Base-by-base conservation (phyloP, 1,140 invertebrate genomes). In the Drosophila lowei region DNA sequence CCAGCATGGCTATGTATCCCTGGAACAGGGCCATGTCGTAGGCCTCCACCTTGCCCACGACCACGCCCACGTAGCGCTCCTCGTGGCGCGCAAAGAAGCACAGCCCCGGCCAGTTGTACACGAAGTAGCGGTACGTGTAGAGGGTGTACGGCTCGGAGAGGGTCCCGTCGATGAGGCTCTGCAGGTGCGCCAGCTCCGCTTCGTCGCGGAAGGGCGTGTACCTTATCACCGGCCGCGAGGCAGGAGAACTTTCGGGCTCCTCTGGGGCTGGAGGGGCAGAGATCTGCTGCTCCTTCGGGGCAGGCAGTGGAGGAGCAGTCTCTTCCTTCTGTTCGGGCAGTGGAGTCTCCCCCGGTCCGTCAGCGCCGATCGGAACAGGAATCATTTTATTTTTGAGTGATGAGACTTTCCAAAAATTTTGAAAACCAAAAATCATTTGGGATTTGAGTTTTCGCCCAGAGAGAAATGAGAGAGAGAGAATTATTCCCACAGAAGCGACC, bases 71-170 rank as follows among this genome's bases (percentile, higher is more conserved):
- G 92, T 97, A 98, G 88, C 95, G 94, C 15, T 94, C 93, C 58
- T 94, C 94, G 92, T 97, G 94, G 93, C 96, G 95, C 65, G 96
- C 96, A 93, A 99, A 93, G 92, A 99, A 98, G 92, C 98, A 99
- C 48, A 99, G 93, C 92, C 99, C 97, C 86, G 98, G 98, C 98
- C 99, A 99, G 92, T 99, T 99, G 92, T 99, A 97, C 92, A 99
- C 99, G 93, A 99, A 99, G 94, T 99, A 99, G 93, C 99, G 95
- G 93, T 99, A 99, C n/a, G 99, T 99, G 92, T 99, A 99, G 92
- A 99, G 99, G 61, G 98, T 99, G 93, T 99, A 99, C 13, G 99
- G 99, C 94, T 99, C 99, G 53, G 98, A 99, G 64, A 99, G 93
- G 93, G 99, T 98, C 92, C 97, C 98, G 88, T 99, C 98, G 89